Evolutionary conservation across 2,113 vertebrate genomes (phyloP), one percentile per base, ranked within the genome.

Genomic region (Pimephales promelas): DNA sequence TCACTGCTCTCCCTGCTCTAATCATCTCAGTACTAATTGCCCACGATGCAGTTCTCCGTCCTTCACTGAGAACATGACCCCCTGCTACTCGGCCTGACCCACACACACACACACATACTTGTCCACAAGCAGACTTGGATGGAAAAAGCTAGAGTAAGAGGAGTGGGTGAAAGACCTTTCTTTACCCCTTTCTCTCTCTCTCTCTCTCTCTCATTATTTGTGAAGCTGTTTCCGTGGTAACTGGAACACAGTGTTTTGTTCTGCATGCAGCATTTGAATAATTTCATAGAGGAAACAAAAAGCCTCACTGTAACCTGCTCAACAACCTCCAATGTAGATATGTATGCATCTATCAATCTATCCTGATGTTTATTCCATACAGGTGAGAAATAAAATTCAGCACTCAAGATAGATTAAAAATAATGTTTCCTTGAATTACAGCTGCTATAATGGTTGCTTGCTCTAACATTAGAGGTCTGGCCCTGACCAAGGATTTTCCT

Each of bases 191-290:
- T 77, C 45, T 80, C 76, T 82, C 82, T 74, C 36, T 81, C 73
- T 49, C 82, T 74, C 36, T 81, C 73, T 76, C 76, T 80, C 49
- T 73, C 83, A 64, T 24, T 82, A 75, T 66, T 34, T 78, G 18
- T 72, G n/a, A 52, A 62, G 86, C 85, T 83, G 89, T 90, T 90
- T 85, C 89, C 89, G 83, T 87, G 89, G 89, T 87, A 89, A 90
- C 89, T 59, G 24, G 84, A 85, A 85, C 54, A 81, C 76, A 84
- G 85, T 83, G 72, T 81, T 85, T 86, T 90, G 81, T 87, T 84
- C 85, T 62, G 64, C 57, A 70, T 82, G 76, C 73, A 79, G 52
- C 47, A 80, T 89, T 88, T 88, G 81, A 90, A 87, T 84, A 81
- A 81, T 56, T 83, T 56, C 56, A 78, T 85, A 83, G 71, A 84